Percentiles rank a stretch among this genome's conserved stretches.
Conservation (phyloP, 1,140 invertebrate genomes). For the Bombus haemorrhoidalis region DNA sequence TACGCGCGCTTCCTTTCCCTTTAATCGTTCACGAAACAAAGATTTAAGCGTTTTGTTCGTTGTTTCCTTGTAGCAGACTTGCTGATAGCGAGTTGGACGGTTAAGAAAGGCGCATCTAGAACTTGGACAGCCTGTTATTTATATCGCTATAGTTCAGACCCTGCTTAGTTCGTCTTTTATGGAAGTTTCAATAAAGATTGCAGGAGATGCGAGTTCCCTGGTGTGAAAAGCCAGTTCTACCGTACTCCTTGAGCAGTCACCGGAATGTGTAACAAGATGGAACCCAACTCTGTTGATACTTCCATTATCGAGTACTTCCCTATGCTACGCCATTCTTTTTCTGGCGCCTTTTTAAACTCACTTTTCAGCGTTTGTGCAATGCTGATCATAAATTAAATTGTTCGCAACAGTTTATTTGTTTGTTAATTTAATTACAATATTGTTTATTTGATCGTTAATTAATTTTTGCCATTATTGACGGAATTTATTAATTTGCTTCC, state of each 20-base stretch:
- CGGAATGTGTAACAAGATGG: slow-evolving; percentile 25
- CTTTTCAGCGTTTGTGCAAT: background rate
- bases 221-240: slow-evolving; percentile 21
- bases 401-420: background rate
- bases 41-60: background rate
- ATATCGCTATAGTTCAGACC: slow-evolving; percentile 6
- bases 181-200: slow-evolving; percentile 33
- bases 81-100: background rate
- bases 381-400: background rate
- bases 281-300: slow-evolving; percentile 8
- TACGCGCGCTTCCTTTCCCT: background rate
- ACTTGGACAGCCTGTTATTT: slow-evolving; percentile 28
- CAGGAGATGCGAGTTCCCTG: slow-evolving; percentile 19
- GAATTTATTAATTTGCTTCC: background rate
- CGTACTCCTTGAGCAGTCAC: slow-evolving; percentile 4
- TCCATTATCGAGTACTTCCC: background rate
- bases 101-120: slow-evolving; percentile 3
- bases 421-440: background rate
- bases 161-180: slow-evolving; percentile 19
- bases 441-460: background rate
- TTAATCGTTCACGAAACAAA: slow-evolving; percentile 4
- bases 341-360: background rate
- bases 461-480: background rate
- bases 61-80: background rate
- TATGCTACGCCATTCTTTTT: background rate